Evolutionary conservation across 2,797 vertebrate species (phyloP), one percentile per base, ranked within the genome.

Genomic region (Cichlasoma orientale): DNA sequence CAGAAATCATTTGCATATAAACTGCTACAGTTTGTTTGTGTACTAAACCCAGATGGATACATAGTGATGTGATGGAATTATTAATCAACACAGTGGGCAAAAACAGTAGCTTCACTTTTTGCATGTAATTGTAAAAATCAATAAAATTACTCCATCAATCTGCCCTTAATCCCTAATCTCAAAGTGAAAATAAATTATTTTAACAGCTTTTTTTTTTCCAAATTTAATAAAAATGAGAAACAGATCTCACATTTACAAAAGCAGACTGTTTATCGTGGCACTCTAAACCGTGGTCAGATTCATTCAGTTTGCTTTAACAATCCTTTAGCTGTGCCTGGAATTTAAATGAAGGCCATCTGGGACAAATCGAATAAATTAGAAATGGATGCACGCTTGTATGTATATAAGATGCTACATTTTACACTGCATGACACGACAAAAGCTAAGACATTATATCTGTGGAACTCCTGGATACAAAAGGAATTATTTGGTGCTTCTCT

Each of bases 1-100:
- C 41, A 33, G 19, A 41, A 56, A 52, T 56, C 2, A 85, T 88
- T 72, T 82, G 71, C 50, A 86, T 77, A 69, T n/a, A 72, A 73
- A 61, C 56, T 68, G 31, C 74, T 66, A 77, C 36, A 56, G 63
- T 68, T 68, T 68, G 41, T 68, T 68, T 68, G 25, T 71, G 18
- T 29, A 71, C 53, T 61, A 4, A 70, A 31, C 58, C 72, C 68
- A 83, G 68, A 85, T 82, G 80, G 81, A 69, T 29, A 56, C 11
- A 9, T 29, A 56, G 57, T 78, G 80, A 72, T 55, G 74, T 29
- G 66, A 16, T 53, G 59, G 66, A 75, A 70, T 31, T 56, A 54
- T 74, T 57, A 58, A 69, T 75, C 63, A 29, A 19, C 63, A 50
- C 11, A 29, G 23, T 68, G 25, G 41, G 61, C 38, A 66, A 47